A percentile compares a stretch with the other conserved stretches of the same genome.
Conservation (phyloP, 2,113 vertebrate species). For the Taurulus bubalis region DNA sequence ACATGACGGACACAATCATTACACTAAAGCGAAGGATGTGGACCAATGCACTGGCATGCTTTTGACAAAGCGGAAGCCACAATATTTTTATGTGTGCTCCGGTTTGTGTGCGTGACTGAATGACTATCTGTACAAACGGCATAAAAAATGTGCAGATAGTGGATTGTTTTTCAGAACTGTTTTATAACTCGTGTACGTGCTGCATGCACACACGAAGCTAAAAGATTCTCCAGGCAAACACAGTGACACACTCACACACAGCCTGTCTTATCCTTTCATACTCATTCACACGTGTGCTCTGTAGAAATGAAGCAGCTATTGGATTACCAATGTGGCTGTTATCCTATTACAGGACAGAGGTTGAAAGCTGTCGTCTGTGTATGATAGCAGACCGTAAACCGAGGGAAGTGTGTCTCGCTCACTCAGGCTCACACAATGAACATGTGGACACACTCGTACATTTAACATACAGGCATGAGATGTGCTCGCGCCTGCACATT, state of each 20-base stretch:
- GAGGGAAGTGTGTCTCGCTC: constrained; percentile 26
- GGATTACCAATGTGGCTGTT: constrained; percentile 63
- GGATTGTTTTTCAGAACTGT: background rate
- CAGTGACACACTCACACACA: constrained; percentile 2
- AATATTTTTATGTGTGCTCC: background rate
- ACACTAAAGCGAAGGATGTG: background rate
- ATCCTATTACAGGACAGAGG: constrained; percentile 68
- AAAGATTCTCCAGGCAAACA: constrained; percentile 23
- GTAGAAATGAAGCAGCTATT: constrained; percentile 42
- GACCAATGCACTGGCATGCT: background rate
- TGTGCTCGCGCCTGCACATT: constrained; percentile 64
- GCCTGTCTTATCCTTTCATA: constrained; percentile 40
- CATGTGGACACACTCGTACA: background rate
- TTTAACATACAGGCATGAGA: constrained; percentile 1
- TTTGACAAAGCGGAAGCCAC: constrained; percentile 12
- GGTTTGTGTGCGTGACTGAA: constrained; percentile 1
- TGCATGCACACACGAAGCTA: background rate
- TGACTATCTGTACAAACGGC: background rate
- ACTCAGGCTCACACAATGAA: constrained; percentile 8
- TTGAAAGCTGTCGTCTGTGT: constrained; percentile 61
- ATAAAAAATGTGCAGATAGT: background rate
- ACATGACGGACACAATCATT: background rate
- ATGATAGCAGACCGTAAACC: constrained; percentile 48
- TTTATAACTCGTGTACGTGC: background rate
- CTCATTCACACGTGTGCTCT: constrained; percentile 40